Percentiles rank a stretch among this genome's conserved stretches.
phyloP scores from a whole-genome alignment of 2,888 invertebrate genomes.

The Cryptus viduatorius region DNA sequence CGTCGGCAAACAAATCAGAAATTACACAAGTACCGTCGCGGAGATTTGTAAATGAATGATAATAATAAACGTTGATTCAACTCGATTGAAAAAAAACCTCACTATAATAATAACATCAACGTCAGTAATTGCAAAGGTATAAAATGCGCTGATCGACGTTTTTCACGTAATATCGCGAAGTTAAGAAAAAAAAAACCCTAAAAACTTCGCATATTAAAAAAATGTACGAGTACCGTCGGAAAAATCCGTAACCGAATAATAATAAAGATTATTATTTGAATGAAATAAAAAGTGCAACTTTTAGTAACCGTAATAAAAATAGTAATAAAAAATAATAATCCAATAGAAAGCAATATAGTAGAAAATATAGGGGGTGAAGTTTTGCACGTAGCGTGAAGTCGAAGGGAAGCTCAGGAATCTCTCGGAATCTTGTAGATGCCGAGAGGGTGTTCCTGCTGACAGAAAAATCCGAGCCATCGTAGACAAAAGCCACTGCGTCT shows the following conservation, averaged over 20 bases:
- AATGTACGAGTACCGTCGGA: too few relatives aligned
- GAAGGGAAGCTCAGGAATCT: conserved; percentile 12
- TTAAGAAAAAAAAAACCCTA: not conserved
- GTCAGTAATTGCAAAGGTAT: not conserved
- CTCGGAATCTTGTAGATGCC: not conserved
- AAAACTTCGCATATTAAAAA: too few relatives aligned
- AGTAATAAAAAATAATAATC: not conserved
- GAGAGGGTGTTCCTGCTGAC: conserved; percentile 5
- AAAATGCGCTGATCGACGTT: not conserved
- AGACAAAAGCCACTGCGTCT: conserved; percentile 21
- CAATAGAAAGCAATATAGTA: not conserved
- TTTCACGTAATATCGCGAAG: not conserved
- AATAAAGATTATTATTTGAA: too few relatives aligned
- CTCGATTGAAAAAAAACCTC: not conserved
- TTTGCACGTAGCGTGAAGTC: conserved; percentile 6
- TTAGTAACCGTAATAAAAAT: not conserved
- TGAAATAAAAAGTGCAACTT: too few relatives aligned
- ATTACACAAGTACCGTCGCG: conserved; percentile 59
- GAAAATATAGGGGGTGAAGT: not conserved
- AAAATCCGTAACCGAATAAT: too few relatives aligned
- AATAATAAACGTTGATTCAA: conserved; percentile 43
- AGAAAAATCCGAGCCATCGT: conserved; percentile 1
- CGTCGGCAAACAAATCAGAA: conserved; percentile 68
- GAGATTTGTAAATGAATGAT: conserved; percentile 63
- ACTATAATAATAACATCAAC: not conserved